A percentile compares a stretch with the other conserved stretches of the same genome.
Conservation (phyloP, 2,888 invertebrate species). For the Nomada lathburiana region DNA sequence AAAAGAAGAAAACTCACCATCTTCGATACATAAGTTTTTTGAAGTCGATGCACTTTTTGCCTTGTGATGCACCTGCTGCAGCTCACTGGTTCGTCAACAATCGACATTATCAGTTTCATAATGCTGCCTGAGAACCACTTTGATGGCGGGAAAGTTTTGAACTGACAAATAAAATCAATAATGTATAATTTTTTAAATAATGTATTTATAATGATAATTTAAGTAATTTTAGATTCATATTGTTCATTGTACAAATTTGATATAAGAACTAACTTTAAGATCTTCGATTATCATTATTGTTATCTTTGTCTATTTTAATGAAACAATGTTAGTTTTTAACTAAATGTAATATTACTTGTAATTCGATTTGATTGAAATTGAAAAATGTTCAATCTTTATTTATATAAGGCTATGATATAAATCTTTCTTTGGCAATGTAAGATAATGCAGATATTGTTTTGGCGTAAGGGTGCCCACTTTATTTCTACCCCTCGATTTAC, state of each 20-base stretch:
- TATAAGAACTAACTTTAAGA: no score
- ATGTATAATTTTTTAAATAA: not conserved
- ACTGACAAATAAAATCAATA: not conserved
- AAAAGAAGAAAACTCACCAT: conserved; percentile 54
- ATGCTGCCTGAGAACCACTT: conserved; percentile 64
- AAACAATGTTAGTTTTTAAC: not conserved
- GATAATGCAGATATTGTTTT: conserved; percentile 7
- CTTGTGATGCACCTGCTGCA: conserved; percentile 68
- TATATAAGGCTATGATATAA: no score
- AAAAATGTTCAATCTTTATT: no score
- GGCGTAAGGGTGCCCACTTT: not conserved
- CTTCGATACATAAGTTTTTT: conserved; percentile 57
- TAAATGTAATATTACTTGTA: conserved; percentile 6
- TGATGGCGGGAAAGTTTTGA: conserved; percentile 70
- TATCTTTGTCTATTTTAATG: not conserved
- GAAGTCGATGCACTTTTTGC: conserved; percentile 63
- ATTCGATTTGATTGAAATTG: no score
- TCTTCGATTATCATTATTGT: no score
- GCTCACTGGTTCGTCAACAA: conserved; percentile 72
- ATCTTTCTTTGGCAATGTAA: not conserved
- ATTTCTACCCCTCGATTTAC: conserved; percentile 31
- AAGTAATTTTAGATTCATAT: not conserved
- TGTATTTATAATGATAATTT: not conserved
- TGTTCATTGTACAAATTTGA: no score
- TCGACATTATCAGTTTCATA: conserved; percentile 64